Evolutionary conservation across 2,888 invertebrate species (phyloP).

Genomic region (Pandemis cinnamomeana): DNA sequence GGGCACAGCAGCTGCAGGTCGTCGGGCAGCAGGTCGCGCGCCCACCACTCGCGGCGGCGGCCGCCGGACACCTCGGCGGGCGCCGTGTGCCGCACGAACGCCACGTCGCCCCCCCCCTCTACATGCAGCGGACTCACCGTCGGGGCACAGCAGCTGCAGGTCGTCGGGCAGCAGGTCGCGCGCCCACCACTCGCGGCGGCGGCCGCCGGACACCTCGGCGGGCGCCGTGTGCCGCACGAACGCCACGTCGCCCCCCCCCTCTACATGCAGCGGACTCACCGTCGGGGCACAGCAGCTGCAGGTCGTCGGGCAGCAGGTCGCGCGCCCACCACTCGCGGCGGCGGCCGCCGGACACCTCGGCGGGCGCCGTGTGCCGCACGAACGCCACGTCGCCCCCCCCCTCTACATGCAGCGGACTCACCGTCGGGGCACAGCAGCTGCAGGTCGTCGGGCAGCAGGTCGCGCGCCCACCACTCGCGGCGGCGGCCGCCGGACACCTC

Average conservation of each 20-base stretch:
- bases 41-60: constrained; percentile 93
- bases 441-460: constrained; percentile 95
- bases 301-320: constrained; percentile 95
- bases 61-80: constrained; percentile 91
- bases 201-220: constrained; percentile 95
- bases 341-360: constrained; percentile 95
- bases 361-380: no score
- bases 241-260: no score
- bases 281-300: constrained; percentile 96
- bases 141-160: constrained; percentile 95
- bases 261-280: no score
- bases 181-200: constrained; percentile 96
- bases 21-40: constrained; percentile 91
- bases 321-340: constrained; percentile 97
- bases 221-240: no score
- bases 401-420: no score
- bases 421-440: constrained; percentile 96
- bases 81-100: no score
- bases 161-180: constrained; percentile 96
- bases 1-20: constrained; percentile 96
- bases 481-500: constrained; percentile 96
- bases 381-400: no score
- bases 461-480: constrained; percentile 96
- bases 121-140: no score
- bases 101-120: no score